phyloP scores from a whole-genome alignment of 2,888 invertebrate genomes.

The Cheilosia soror region DNA sequence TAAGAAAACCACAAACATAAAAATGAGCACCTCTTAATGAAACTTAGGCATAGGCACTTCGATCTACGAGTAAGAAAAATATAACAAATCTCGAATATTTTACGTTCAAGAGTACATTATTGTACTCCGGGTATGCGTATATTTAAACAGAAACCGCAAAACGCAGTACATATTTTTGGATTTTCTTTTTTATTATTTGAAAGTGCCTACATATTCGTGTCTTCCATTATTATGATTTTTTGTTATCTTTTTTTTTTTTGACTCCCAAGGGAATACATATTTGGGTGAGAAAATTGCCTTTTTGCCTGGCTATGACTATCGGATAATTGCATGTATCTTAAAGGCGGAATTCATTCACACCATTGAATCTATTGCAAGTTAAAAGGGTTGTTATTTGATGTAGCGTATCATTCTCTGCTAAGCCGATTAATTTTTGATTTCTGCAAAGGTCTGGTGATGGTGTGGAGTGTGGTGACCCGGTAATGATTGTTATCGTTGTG shows the following conservation, averaged over 20 bases:
- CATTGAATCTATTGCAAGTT: slow-evolving; percentile 7
- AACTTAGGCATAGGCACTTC: neutral
- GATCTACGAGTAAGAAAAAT: neutral
- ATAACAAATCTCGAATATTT: neutral
- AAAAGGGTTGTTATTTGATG: slow-evolving; percentile 21
- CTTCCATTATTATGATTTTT: neutral
- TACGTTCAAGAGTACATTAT: too few relatives aligned
- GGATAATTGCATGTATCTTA: neutral
- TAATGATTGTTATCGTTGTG: slow-evolving; percentile 32
- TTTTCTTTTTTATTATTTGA: too few relatives aligned
- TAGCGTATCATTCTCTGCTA: slow-evolving; percentile 19
- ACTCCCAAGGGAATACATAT: too few relatives aligned
- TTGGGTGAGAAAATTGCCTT: too few relatives aligned
- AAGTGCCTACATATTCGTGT: too few relatives aligned
- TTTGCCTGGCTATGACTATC: too few relatives aligned
- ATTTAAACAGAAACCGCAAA: slow-evolving; percentile 12
- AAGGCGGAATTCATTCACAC: neutral
- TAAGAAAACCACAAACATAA: slow-evolving; percentile 41
- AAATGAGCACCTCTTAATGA: slow-evolving; percentile 12
- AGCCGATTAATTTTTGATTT: slow-evolving; percentile 61
- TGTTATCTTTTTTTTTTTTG: neutral
- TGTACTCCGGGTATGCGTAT: too few relatives aligned
- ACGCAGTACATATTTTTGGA: neutral
- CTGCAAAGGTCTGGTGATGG: slow-evolving; percentile 6
- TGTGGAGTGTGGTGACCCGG: neutral